Base-by-base conservation (phyloP, 2,888 invertebrate genomes). In the Brenthis ino region DNA sequence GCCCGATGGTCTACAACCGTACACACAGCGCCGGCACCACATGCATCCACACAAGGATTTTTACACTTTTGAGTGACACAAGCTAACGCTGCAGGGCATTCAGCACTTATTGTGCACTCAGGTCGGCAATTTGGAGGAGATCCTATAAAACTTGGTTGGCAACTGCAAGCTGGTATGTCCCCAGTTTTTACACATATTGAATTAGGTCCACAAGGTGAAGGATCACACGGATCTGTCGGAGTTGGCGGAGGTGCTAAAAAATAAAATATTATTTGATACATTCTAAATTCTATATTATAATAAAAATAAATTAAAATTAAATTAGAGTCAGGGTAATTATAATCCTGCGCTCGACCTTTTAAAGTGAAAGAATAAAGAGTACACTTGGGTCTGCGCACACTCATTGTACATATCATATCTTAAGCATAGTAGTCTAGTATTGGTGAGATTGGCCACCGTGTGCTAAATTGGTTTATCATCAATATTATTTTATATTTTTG, bases 121-220 rank as follows among this genome's bases (percentile, higher is more conserved):
- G 95, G 95, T 28, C 95, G 93, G 78, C 96, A 96, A 72, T 94
- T 95, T 1, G 96, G 95, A 51, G 96, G 94, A 66, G 93, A 92
- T 60, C 95, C 96, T 65, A 94, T 91, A 81, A 94, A 95, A 65
- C 93, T 93, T 61, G 94, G 88, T 76, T 95, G 88, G 80, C 96
- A 95, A 67, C 94, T 94, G 78, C 95, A 95, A 14, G 94, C 94
- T 24, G 95, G 94, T 69, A 94, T 94, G 56, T 94, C 94, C 75
- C 92, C 94, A n/a, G 94, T 90, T 74, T 93, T 91, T n/a, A 94
- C 82, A 76, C 96, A 96, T 72, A 94, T 89, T 2, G 95, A 94
- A 81, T 95, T 95, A 3, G 94, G 93, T 24, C 95, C 95, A 79
- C 96, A 96, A 14, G 95, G 95, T 24, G 95, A 95, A 65, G 95